Percentiles rank a stretch among this genome's conserved stretches.
These are phyloP conservation scores for Ceratina calcarata DNA, from an alignment of 1,140 invertebrate genomes.

Conservation along the genomic window DNA sequence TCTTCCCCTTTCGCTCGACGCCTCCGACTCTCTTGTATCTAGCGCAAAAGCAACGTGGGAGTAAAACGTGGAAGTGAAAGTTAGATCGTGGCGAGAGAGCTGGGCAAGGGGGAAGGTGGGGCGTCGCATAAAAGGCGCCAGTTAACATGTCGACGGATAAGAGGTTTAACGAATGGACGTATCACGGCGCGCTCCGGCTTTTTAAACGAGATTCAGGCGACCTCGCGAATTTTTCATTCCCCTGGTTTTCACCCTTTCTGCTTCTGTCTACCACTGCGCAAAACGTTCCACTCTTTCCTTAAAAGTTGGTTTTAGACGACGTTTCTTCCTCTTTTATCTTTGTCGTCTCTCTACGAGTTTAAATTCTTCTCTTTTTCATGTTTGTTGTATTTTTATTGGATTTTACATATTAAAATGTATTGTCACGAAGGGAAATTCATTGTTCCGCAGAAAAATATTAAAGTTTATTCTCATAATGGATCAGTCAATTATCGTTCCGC, in stretches of 20 bases:
- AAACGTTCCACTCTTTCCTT: not conserved
- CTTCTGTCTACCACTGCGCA: no score
- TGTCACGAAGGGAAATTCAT: no score
- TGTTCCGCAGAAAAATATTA: no score
- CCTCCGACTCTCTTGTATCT: constrained; percentile 41
- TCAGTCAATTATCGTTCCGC: no score
- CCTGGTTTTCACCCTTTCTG: not conserved
- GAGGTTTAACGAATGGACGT: constrained; percentile 19
- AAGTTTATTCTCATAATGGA: no score
- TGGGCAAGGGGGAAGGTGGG: not conserved
- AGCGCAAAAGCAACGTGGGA: constrained; percentile 63
- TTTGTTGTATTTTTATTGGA: no score
- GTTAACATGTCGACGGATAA: constrained; percentile 17
- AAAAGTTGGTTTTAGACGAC: not conserved
- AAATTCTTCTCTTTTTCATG: no score
- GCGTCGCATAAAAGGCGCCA: constrained; percentile 31
- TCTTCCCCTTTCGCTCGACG: constrained; percentile 26
- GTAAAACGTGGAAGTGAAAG: constrained; percentile 64
- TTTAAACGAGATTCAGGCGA: constrained; percentile 4
- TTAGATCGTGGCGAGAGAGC: constrained; percentile 22
- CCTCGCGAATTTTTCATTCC: not conserved
- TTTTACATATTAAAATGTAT: no score
- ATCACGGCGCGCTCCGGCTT: constrained; percentile 7
- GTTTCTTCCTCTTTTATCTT: no score
- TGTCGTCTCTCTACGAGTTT: no score